Conservation (phyloP, 2,888 invertebrate genomes). For the Apodemia zela region DNA sequence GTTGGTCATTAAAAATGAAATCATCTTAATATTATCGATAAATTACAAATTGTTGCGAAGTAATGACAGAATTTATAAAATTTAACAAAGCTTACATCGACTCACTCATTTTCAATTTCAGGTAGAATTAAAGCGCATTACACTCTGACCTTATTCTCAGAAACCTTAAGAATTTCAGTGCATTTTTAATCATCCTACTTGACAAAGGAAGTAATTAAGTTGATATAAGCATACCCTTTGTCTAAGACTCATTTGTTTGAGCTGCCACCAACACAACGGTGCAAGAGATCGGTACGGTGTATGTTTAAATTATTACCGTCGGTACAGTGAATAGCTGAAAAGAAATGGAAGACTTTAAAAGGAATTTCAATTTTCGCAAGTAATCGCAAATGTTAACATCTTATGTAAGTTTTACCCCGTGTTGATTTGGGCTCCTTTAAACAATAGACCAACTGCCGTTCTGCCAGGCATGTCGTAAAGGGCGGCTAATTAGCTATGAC, state of each 20-base stretch:
- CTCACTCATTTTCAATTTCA: not conserved
- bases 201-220: conserved; percentile 24
- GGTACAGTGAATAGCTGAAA: not conserved
- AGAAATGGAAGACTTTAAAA: not conserved
- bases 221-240: conserved; percentile 23
- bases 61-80: not conserved
- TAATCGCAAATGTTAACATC: too few relatives aligned
- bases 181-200: conserved; percentile 11
- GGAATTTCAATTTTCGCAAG: too few relatives aligned
- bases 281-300: not conserved
- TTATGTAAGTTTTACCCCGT: too few relatives aligned
- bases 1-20: too few relatives aligned
- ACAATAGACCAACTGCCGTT: too few relatives aligned
- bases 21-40: too few relatives aligned
- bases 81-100: not conserved
- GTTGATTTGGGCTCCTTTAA: too few relatives aligned
- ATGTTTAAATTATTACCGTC: conserved; percentile 3
- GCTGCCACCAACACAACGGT: conserved; percentile 21
- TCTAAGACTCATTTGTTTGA: conserved; percentile 23
- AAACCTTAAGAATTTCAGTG: not conserved
- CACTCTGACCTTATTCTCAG: not conserved
- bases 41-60: too few relatives aligned
- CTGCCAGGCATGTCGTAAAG: too few relatives aligned
- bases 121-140: not conserved
- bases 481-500: too few relatives aligned